Percentiles rank a stretch among this genome's conserved stretches.
phyloP scores from a whole-genome alignment of 2,797 vertebrate genomes.

The Loris lydekkerianus region DNA sequence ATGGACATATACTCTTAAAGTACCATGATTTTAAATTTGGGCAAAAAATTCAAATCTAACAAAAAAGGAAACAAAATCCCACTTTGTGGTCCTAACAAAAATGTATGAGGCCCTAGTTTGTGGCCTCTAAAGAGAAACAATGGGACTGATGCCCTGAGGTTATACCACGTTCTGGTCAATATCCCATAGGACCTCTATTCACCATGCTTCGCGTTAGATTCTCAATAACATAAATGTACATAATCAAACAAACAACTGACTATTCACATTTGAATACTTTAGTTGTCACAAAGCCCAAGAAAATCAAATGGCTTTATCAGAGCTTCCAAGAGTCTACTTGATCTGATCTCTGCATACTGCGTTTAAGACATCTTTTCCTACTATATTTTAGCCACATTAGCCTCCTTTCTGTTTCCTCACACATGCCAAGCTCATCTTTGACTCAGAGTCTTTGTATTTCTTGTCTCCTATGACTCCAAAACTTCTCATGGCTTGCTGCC shows the following conservation, averaged over 20 bases:
- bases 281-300: not conserved
- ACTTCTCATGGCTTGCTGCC: not conserved
- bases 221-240: not conserved
- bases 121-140: not conserved
- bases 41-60: slow-evolving; percentile 3
- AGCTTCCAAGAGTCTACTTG: not conserved
- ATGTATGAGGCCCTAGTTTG: not conserved
- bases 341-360: not conserved
- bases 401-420: not conserved
- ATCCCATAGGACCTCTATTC: not conserved
- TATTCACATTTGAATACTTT: slow-evolving; percentile 33
- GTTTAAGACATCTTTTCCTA: not conserved
- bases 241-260: slow-evolving; percentile 19
- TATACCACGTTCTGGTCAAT: not conserved
- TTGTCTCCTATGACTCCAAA: not conserved
- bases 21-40: slow-evolving; percentile 50
- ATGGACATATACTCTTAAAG: slow-evolving; percentile 26
- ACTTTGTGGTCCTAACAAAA: slow-evolving; percentile 38
- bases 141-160: not conserved
- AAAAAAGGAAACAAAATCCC: slow-evolving; percentile 7
- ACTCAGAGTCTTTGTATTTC: not conserved
- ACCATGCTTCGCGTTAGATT: not conserved
- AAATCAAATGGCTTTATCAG: not conserved
- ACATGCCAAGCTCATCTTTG: not conserved
- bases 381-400: not conserved